These are phyloP conservation scores for Lasius fuliginosus DNA, from an alignment of 2,888 invertebrate genomes.

Conservation along the genomic window DNA sequence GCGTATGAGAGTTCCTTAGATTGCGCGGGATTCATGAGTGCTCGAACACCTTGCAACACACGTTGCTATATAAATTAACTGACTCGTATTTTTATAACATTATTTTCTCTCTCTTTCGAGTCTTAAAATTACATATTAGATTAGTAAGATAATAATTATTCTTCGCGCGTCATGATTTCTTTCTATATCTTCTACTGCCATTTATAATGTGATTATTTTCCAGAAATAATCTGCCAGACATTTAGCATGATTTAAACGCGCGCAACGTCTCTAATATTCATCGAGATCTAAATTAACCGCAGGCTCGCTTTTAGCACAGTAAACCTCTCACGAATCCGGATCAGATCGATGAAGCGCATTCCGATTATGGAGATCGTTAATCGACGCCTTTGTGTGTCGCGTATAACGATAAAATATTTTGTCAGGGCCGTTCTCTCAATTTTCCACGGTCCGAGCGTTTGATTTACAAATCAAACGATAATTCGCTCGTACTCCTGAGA, in stretches of 20 bases:
- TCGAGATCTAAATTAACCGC: not conserved
- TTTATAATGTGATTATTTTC: not conserved
- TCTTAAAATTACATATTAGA: not conserved
- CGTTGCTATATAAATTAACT: not conserved
- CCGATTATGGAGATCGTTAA: slow-evolving; percentile 34
- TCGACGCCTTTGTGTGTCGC: slow-evolving; percentile 46
- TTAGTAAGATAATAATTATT: not conserved
- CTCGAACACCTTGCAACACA: not conserved
- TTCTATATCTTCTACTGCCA: not conserved
- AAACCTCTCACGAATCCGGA: not conserved
- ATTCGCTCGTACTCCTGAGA: slow-evolving; percentile 71
- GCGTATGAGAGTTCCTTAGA: not conserved
- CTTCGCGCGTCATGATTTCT: not conserved
- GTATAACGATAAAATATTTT: slow-evolving; percentile 39
- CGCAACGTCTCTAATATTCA: not conserved
- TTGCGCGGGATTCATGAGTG: not conserved
- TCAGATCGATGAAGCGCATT: slow-evolving; percentile 9
- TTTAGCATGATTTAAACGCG: not conserved
- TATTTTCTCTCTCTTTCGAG: not conserved
- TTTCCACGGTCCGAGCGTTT: slow-evolving; percentile 67
- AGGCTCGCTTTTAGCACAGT: not conserved
- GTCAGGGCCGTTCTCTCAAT: slow-evolving; percentile 19
- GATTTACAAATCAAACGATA: slow-evolving; percentile 79
- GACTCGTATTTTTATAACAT: not conserved
- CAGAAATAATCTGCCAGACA: not conserved